A percentile compares a stretch with the other conserved stretches of the same genome.
phyloP scores from a whole-genome alignment of 2,888 invertebrate genomes.

The Silvanus unidentatus region DNA sequence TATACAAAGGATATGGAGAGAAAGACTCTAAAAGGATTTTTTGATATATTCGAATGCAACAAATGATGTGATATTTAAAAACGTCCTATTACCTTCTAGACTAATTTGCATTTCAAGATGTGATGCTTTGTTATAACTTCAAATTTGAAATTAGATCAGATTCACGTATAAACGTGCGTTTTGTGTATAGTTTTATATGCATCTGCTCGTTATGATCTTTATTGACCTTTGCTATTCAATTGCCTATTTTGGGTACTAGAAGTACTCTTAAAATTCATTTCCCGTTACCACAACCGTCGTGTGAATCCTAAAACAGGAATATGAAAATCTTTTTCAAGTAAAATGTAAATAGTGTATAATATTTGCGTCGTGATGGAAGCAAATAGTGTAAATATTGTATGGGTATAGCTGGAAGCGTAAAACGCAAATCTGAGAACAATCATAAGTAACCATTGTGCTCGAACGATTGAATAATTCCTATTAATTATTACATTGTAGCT shows the following conservation, averaged over 20 bases:
- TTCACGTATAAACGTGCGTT: constrained; percentile 2
- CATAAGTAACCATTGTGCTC: too few relatives aligned
- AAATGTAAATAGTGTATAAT: constrained; percentile 3
- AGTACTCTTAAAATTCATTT: constrained; percentile 7
- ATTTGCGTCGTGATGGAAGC: constrained; percentile 2
- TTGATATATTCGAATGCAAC: too few relatives aligned
- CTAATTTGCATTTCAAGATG: too few relatives aligned
- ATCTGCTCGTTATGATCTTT: constrained; percentile 25
- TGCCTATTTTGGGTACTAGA: constrained; percentile 28
- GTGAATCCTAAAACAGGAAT: constrained; percentile 8
- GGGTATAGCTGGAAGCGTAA: not conserved
- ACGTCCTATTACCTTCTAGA: too few relatives aligned
- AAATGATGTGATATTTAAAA: too few relatives aligned
- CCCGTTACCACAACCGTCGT: constrained; percentile 19
- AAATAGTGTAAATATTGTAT: constrained; percentile 1
- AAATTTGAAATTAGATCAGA: constrained; percentile 3
- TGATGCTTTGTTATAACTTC: too few relatives aligned
- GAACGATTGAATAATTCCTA: too few relatives aligned
- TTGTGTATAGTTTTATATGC: constrained; percentile 1
- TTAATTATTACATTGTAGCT: too few relatives aligned
- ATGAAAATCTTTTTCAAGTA: not conserved
- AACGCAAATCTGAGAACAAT: not conserved
- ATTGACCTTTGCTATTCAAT: constrained; percentile 25
- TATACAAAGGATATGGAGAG: too few relatives aligned
- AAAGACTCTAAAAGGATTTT: too few relatives aligned